phyloP scores from a whole-genome alignment of 2,888 invertebrate genomes.

The Lasioglossum pauxillum region DNA sequence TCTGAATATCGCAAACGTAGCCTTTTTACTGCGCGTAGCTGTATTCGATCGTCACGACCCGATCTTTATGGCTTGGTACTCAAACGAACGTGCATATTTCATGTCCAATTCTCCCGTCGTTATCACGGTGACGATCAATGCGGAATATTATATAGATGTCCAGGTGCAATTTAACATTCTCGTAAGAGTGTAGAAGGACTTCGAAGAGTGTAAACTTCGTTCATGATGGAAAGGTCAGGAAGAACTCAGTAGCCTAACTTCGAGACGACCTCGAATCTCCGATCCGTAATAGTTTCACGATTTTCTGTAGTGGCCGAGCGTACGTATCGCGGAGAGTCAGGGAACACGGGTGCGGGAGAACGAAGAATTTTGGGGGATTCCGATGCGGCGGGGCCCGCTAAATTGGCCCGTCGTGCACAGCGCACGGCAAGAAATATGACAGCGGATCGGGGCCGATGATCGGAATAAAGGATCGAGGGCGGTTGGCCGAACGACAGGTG shows the following conservation, averaged over 20 bases:
- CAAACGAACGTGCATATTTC: background rate
- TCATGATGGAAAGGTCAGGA: too few species aligned
- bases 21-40: background rate
- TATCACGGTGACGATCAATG: background rate
- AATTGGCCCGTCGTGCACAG: conserved; percentile 76
- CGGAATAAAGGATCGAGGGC: conserved; percentile 77
- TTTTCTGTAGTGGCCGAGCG: background rate
- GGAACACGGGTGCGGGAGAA: background rate
- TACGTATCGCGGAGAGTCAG: background rate
- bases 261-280: background rate
- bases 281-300: background rate
- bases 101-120: conserved; percentile 1
- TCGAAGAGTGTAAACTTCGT: background rate
- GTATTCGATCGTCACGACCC: background rate
- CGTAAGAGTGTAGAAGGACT: background rate
- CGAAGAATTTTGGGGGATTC: conserved; percentile 41
- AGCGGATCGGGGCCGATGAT: conserved; percentile 76
- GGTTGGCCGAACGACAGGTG: conserved; percentile 78
- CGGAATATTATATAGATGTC: background rate
- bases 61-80: background rate
- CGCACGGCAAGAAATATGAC: conserved; percentile 79
- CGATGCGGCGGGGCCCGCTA: conserved; percentile 49
- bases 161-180: background rate
- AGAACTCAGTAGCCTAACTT: background rate
- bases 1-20: background rate